phyloP scores from a whole-genome alignment of 2,797 vertebrate genomes.

The Sebastes trivittatus region DNA sequence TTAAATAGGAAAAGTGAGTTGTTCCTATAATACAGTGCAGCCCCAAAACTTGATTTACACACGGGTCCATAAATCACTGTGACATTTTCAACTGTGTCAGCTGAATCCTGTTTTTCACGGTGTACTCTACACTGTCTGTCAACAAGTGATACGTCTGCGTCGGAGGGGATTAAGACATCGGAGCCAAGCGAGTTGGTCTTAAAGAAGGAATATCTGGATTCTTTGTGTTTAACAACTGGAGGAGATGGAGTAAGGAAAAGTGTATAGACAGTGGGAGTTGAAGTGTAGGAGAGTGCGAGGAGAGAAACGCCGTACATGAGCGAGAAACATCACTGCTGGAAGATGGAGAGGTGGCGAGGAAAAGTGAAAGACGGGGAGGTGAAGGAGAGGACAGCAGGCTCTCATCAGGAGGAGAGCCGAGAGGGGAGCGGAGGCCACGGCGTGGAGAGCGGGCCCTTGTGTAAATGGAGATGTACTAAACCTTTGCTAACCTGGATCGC shows the following conservation, averaged over 20 bases:
- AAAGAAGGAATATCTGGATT: conserved; percentile 37
- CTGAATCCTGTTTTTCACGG: conserved; percentile 77
- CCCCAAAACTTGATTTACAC: conserved; percentile 69
- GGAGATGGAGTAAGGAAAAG: conserved; percentile 4
- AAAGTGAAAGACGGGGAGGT: conserved; percentile 62
- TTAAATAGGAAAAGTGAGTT: conserved; percentile 66
- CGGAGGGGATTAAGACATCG: conserved; percentile 67
- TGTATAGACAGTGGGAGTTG: conserved; percentile 22
- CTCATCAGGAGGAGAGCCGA: conserved; percentile 70
- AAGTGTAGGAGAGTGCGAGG: neutral
- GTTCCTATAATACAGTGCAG: conserved; percentile 59
- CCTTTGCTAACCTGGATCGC: conserved; percentile 84
- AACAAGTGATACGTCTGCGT: conserved; percentile 72
- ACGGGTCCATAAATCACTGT: conserved; percentile 71
- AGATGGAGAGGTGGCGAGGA: conserved; percentile 57
- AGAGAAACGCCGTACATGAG: conserved; percentile 20
- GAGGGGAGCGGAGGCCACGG: conserved; percentile 65
- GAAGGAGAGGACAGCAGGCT: conserved; percentile 73
- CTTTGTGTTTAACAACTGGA: conserved; percentile 40
- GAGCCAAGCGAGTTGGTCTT: conserved; percentile 40
- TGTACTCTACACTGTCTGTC: conserved; percentile 68
- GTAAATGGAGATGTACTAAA: conserved; percentile 86
- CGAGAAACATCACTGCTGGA: conserved; percentile 17
- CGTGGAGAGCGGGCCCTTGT: conserved; percentile 78
- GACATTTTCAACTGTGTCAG: conserved; percentile 77